Conservation (phyloP, 2,113 vertebrate genomes). For the Heliornis fulica region DNA sequence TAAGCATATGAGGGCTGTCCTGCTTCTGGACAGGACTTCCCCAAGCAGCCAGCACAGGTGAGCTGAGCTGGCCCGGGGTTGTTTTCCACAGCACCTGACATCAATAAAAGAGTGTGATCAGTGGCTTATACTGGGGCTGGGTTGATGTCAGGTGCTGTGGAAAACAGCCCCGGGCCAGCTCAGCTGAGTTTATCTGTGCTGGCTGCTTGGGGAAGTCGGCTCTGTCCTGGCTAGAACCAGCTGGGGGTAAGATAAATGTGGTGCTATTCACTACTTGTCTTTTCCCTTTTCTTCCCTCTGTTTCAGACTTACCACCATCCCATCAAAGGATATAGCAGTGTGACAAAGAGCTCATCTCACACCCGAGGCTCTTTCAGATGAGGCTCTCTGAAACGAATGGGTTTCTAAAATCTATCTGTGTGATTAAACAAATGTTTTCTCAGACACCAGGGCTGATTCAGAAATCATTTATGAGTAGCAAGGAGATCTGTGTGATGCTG, state of each 20-base stretch:
- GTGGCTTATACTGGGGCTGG: no score
- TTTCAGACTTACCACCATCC: background rate
- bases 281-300: background rate
- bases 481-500: background rate
- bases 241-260: background rate
- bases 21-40: no score
- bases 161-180: no score
- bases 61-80: no score
- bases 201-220: no score
- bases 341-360: background rate
- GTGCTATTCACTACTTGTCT: background rate
- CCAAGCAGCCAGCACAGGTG: no score
- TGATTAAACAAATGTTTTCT: background rate
- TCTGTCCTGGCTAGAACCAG: no score
- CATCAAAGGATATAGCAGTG: background rate
- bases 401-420: background rate
- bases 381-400: background rate
- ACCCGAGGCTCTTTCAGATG: background rate
- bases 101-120: no score
- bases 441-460: background rate
- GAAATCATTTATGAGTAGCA: background rate
- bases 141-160: no score
- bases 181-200: no score
- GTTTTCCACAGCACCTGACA: no score
- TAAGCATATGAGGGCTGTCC: background rate